Percentiles rank a stretch among this genome's conserved stretches.
Evolutionary conservation across 2,113 vertebrate genomes (phyloP).

Genomic region (Hirundichthys speculiger): DNA sequence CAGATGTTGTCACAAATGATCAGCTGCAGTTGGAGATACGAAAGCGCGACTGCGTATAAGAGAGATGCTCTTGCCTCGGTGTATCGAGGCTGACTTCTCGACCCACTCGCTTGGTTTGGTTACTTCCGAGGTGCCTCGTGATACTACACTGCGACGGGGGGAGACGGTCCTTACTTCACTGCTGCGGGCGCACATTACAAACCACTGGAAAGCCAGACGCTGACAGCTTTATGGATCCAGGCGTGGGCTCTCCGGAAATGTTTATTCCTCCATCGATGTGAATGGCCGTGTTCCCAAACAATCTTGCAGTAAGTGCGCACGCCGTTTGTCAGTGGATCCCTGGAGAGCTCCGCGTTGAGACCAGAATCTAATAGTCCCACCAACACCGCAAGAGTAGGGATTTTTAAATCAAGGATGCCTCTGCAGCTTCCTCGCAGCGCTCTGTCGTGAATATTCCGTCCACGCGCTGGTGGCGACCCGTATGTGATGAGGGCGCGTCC

Average conservation of each 20-base stretch:
- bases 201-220: slow-evolving; percentile 24
- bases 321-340: slow-evolving; percentile 43
- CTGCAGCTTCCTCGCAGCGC: slow-evolving; percentile 2
- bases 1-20: slow-evolving; percentile 52
- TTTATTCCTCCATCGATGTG: slow-evolving; percentile 47
- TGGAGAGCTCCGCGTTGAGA: slow-evolving; percentile 9
- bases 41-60: slow-evolving; percentile 3
- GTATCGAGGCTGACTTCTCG: slow-evolving; percentile 1
- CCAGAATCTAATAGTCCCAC: background rate
- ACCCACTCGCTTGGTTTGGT: slow-evolving; percentile 12
- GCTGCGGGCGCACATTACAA: slow-evolving; percentile 46
- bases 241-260: slow-evolving; percentile 40
- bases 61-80: slow-evolving; percentile 29
- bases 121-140: slow-evolving; percentile 37
- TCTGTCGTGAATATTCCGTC: slow-evolving; percentile 11
- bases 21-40: slow-evolving; percentile 32
- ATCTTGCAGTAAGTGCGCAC: slow-evolving; percentile 39
- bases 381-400: background rate
- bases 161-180: slow-evolving; percentile 45
- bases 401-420: background rate
- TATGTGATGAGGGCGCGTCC: background rate
- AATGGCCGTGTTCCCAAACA: slow-evolving; percentile 43
- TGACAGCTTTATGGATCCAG: slow-evolving; percentile 57
- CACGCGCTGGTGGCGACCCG: background rate
- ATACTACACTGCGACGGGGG: slow-evolving; percentile 27